Base-by-base conservation (phyloP, 2,797 vertebrate species). In the Chiroxiphia lanceolata region DNA sequence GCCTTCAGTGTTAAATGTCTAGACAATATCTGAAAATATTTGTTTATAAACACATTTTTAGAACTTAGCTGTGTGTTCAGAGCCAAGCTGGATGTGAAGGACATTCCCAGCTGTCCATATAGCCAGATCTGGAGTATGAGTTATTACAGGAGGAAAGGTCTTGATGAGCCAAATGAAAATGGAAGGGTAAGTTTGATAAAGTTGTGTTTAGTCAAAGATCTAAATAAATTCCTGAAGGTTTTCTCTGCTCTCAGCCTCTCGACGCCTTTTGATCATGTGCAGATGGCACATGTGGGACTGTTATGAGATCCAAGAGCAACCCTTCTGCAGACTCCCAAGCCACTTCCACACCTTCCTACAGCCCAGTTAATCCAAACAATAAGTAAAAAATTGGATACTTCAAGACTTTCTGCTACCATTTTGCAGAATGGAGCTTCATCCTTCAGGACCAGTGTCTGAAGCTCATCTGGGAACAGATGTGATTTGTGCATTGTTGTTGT, bases 261-360 rank as follows among this genome's bases (percentile, higher is more conserved):
- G 96, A 91, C 50, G 54, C 64, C 92, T 97, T 96, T 95, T 97
- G 96, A 97, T 98, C 95, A 82, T 64, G 96, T 96, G 92, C 95
- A 98, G 96, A 97, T 98, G 95, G 92, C 91, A 93, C 87, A 48
- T 71, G 47, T 90, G 93, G 63, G 78, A 76, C 72, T 75, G 57
- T 47, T 83, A 71, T 2, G 91, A 97, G 94, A 97, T 91, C 78
- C 91, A 94, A 94, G 83, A 84, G 56, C 77, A 95, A 94, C 71
- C 71, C 59, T 91, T 85, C 64, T 54, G 40, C 76, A 81, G 89
- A 77, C 42, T 94, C 94, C 82, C 91, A 92, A 82, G 91, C 31
- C 90, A 34, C 29, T 77, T 89, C 60, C 57, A 50, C 13, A 57
- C 47, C 47, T 53, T 61, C 47, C 71, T 70, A 45, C 63, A 61